phyloP scores from a whole-genome alignment of 1,140 invertebrate species.

The Drosophila sulfurigaster region DNA sequence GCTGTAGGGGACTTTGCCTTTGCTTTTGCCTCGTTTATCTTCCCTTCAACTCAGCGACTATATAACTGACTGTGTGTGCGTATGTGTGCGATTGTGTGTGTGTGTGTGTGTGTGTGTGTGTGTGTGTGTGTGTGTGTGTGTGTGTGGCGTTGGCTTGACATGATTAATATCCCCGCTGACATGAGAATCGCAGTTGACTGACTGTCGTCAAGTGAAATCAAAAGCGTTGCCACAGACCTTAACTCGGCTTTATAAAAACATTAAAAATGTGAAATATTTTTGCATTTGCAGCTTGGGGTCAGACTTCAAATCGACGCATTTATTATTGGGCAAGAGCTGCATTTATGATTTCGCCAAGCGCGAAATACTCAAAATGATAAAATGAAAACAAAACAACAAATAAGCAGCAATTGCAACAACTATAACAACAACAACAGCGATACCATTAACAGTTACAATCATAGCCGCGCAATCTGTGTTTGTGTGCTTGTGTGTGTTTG shows the following conservation, averaged over 20 bases:
- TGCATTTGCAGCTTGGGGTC: constrained; percentile 10
- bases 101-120: constrained; percentile 47
- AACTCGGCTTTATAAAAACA: constrained; percentile 26
- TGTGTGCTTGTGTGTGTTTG: constrained; percentile 5
- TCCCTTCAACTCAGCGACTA: constrained; percentile 5
- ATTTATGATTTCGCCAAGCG: constrained; percentile 50
- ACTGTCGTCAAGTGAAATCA: constrained; percentile 82
- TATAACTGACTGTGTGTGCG: constrained; percentile 26
- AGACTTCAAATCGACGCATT: constrained; percentile 9
- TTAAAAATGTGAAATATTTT: constrained; percentile 1
- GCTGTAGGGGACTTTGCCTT: constrained; percentile 41
- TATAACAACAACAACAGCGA: constrained; percentile 39
- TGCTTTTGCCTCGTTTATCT: constrained; percentile 39
- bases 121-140: constrained; percentile 37
- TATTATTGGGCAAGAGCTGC: constrained; percentile 9
- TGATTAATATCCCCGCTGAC: constrained; percentile 80
- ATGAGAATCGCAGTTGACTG: constrained; percentile 76
- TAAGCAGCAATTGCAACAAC: constrained; percentile 46
- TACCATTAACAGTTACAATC: constrained; percentile 70
- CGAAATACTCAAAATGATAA: constrained; percentile 44
- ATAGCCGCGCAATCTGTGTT: constrained; percentile 42
- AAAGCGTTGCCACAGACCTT: constrained; percentile 57
- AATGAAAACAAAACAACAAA: constrained; percentile 38
- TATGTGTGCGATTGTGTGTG: constrained; percentile 19
- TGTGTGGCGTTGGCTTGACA: constrained; percentile 71